These are phyloP conservation scores for Gnathonemus longibarbis DNA, from an alignment of 2,113 vertebrate genomes.

Conservation along the genomic window DNA sequence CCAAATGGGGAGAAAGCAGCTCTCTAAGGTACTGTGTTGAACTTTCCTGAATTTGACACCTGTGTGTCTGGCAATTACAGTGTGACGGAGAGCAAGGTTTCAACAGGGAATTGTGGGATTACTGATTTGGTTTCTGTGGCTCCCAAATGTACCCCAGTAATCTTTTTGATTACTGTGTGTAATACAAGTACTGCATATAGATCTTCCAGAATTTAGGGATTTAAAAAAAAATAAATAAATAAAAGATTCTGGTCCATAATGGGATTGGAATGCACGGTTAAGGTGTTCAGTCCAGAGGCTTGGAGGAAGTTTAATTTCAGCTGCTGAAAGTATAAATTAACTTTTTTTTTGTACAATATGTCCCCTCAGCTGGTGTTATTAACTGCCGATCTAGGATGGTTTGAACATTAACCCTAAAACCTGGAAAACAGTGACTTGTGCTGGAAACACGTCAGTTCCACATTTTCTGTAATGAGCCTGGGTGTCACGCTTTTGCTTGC, in stretches of 20 bases:
- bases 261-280: neutral
- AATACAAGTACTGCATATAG: neutral
- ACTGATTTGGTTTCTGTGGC: neutral
- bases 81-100: neutral
- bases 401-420: neutral
- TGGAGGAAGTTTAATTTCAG: neutral
- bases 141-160: neutral
- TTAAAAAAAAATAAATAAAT: neutral
- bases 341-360: neutral
- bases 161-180: neutral
- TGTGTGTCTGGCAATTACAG: neutral
- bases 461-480: neutral
- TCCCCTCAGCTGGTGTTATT: neutral
- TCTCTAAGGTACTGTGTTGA: neutral
- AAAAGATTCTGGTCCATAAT: neutral
- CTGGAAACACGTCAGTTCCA: neutral
- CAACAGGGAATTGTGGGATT: neutral
- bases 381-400: neutral
- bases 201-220: neutral
- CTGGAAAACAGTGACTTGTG: neutral
- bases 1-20: neutral
- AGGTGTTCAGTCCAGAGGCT: neutral
- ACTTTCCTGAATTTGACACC: neutral
- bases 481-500: neutral
- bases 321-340: neutral